Conservation (phyloP, 1,140 invertebrate genomes). For the Drosophila triauraria region DNA sequence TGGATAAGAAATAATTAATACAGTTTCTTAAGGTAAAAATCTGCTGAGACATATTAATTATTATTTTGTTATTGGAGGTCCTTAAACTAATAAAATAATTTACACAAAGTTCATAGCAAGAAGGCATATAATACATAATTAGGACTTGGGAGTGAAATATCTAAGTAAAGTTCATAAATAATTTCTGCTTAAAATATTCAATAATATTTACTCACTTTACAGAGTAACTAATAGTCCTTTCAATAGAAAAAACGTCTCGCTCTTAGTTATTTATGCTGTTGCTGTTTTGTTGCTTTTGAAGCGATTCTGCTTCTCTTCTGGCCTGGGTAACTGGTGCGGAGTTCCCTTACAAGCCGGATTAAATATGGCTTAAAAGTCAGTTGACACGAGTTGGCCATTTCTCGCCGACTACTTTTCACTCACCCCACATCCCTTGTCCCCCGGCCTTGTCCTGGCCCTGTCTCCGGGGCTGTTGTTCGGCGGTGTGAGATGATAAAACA, state of each 20-base stretch:
- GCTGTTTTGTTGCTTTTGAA: slow-evolving; percentile 29
- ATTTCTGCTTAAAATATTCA: background rate
- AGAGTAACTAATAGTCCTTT: background rate
- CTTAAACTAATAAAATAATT: background rate
- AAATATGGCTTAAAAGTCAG: slow-evolving; percentile 83
- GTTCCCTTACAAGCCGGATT: slow-evolving; percentile 75
- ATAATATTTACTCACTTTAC: background rate
- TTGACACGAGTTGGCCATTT: slow-evolving; percentile 81
- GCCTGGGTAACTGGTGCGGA: slow-evolving; percentile 53
- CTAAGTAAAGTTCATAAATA: background rate
- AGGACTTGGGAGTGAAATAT: background rate
- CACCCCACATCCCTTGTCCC: slow-evolving; percentile 2
- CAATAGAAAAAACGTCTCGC: background rate
- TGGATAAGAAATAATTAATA: no score
- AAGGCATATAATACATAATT: background rate
- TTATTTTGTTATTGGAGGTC: no score
- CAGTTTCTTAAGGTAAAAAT: no score
- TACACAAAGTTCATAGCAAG: background rate
- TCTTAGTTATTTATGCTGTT: slow-evolving; percentile 42
- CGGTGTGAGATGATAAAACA: slow-evolving; percentile 81
- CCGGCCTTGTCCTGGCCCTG: background rate
- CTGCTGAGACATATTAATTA: no score
- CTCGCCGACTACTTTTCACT: slow-evolving; percentile 49
- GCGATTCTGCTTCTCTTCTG: background rate
- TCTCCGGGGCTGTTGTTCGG: slow-evolving; percentile 45